These are phyloP conservation scores for Hepsetus odoe DNA, from an alignment of 2,113 vertebrate genomes.

Conservation along the genomic window DNA sequence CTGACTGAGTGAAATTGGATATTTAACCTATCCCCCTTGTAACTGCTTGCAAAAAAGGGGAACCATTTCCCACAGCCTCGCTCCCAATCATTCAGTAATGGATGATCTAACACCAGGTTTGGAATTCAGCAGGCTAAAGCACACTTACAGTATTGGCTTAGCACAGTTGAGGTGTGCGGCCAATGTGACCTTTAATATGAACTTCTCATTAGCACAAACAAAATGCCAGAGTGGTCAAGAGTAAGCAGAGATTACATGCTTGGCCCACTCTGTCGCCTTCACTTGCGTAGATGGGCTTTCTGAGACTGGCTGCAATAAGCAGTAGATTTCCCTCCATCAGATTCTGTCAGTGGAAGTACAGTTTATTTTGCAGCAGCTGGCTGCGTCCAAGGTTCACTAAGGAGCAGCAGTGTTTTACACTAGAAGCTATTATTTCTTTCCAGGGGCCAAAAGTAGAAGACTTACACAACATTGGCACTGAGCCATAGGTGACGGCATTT, in stretches of 20 bases:
- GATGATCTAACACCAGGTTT: slow-evolving; percentile 41
- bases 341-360: slow-evolving; percentile 41
- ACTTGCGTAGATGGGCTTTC: neutral
- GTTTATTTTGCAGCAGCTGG: slow-evolving; percentile 31
- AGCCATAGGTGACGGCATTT: slow-evolving; percentile 34
- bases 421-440: slow-evolving; percentile 26
- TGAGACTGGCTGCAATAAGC: slow-evolving; percentile 22
- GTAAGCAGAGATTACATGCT: slow-evolving; percentile 40
- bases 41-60: slow-evolving; percentile 3
- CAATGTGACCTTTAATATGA: slow-evolving; percentile 54
- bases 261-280: neutral
- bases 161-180: slow-evolving; percentile 36
- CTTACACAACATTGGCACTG: slow-evolving; percentile 36
- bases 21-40: slow-evolving; percentile 45
- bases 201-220: slow-evolving; percentile 47
- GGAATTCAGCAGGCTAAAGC: slow-evolving; percentile 36
- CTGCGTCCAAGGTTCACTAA: slow-evolving; percentile 2
- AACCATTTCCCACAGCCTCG: slow-evolving; percentile 2
- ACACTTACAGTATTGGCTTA: slow-evolving; percentile 28
- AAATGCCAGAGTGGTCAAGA: slow-evolving; percentile 31
- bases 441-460: slow-evolving; percentile 35
- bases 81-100: slow-evolving; percentile 26
- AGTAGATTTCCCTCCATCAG: slow-evolving; percentile 35
- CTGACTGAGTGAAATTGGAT: slow-evolving; percentile 50
- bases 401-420: slow-evolving; percentile 45